Conservation (phyloP, 2,797 vertebrate species). For the Tympanoctomys barrerae region DNA sequence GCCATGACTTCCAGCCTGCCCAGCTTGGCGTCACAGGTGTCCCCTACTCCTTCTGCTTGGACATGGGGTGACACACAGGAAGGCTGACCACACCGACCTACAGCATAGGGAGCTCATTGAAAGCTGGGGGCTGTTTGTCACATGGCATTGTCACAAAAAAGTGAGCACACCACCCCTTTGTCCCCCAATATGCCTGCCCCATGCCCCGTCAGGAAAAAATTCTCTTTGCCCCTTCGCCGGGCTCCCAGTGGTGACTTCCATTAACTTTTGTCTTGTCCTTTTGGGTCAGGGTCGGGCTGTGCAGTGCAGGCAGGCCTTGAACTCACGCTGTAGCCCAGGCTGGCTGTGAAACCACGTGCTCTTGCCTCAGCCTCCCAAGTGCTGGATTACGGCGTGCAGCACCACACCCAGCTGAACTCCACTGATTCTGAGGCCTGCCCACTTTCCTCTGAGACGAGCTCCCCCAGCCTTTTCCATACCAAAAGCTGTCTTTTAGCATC, state of each 20-base stretch:
- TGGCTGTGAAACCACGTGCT: too few relatives aligned
- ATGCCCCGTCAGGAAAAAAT: not conserved
- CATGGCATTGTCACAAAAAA: not conserved
- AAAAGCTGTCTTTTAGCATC: not conserved
- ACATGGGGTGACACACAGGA: fast-evolving
- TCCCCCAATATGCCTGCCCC: not conserved
- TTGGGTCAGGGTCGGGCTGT: too few relatives aligned
- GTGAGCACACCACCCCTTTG: not conserved
- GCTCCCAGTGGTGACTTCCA: not conserved
- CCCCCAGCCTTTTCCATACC: not conserved
- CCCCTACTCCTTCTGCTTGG: not conserved
- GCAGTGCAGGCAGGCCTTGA: too few relatives aligned
- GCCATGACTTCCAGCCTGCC: not conserved
- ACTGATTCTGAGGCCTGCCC: not conserved
- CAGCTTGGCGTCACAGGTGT: not conserved
- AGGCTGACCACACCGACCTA: not conserved
- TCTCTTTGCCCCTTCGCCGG: not conserved
- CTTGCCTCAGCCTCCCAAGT: too few relatives aligned
- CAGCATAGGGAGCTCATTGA: not conserved
- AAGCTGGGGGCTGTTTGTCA: not conserved
- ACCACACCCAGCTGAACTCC: too few relatives aligned
- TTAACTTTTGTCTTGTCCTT: not conserved
- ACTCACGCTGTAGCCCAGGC: too few relatives aligned
- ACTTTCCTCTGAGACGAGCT: not conserved
- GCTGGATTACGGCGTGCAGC: too few relatives aligned